These are phyloP conservation scores for Boulengeromyrus knoepffleri DNA, from an alignment of 2,113 vertebrate species.

Conservation along the genomic window DNA sequence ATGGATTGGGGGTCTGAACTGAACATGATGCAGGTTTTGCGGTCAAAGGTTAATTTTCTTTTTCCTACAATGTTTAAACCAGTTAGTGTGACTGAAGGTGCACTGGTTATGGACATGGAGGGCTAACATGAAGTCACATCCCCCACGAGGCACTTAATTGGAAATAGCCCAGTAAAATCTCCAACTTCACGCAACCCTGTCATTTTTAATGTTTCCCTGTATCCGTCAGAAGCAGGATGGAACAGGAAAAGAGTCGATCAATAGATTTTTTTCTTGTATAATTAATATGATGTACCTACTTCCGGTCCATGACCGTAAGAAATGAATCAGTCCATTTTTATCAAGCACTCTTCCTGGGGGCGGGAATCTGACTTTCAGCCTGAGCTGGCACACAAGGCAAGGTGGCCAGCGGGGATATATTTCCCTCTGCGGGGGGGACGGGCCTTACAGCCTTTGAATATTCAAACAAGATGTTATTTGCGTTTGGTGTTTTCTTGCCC, in stretches of 20 bases:
- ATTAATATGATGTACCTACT: neutral
- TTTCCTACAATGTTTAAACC: neutral
- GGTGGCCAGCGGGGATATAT: neutral
- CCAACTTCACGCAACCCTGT: neutral
- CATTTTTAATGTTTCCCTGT: neutral
- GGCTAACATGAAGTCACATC: neutral
- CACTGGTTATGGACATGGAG: neutral
- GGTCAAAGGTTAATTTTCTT: neutral
- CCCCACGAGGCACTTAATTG: neutral
- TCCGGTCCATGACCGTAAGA: neutral
- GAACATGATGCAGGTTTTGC: neutral
- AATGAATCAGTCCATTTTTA: neutral
- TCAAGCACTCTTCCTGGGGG: neutral
- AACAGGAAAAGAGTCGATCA: neutral
- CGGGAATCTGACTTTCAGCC: neutral
- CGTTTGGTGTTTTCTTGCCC: neutral
- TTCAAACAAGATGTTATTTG: neutral
- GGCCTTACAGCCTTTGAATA: neutral
- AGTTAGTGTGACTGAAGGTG: neutral
- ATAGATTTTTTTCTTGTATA: neutral
- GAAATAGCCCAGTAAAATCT: neutral
- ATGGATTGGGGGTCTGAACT: neutral
- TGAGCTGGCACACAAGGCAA: neutral
- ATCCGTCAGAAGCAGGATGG: neutral
- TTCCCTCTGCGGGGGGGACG: neutral